Conservation (phyloP, 2,888 invertebrate species). For the Pardosa pseudoannulata region DNA sequence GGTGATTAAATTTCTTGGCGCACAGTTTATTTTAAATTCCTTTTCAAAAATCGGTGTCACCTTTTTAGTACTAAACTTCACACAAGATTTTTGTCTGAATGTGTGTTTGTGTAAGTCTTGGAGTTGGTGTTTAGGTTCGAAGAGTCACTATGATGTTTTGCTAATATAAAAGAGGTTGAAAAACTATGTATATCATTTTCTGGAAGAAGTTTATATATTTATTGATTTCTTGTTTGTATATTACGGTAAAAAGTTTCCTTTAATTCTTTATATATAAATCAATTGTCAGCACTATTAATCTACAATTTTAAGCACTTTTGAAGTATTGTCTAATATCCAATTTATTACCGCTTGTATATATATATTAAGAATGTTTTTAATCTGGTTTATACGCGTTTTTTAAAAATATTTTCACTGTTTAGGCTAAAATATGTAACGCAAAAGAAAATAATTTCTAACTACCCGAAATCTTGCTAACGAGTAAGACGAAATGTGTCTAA, state of each 20-base stretch:
- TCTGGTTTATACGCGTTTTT: too few relatives aligned
- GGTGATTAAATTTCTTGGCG: background rate
- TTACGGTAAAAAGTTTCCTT: too few relatives aligned
- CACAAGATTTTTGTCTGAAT: constrained; percentile 20
- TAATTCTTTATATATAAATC: background rate
- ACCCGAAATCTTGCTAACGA: too few relatives aligned
- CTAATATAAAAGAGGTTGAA: constrained; percentile 32
- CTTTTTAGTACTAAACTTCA: constrained; percentile 23
- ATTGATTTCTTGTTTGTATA: too few relatives aligned
- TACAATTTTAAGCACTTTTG: background rate
- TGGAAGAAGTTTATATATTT: too few relatives aligned
- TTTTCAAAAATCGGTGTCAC: constrained; percentile 14
- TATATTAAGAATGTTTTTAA: too few relatives aligned
- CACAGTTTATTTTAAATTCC: background rate
- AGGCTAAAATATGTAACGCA: too few relatives aligned
- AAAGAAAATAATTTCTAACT: too few relatives aligned
- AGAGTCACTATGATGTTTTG: background rate
- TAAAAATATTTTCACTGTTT: too few relatives aligned
- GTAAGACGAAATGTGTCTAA: too few relatives aligned
- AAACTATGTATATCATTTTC: too few relatives aligned
- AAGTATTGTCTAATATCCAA: background rate
- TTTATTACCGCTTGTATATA: background rate
- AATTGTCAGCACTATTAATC: background rate
- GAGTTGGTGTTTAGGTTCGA: constrained; percentile 53
- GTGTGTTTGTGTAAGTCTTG: constrained; percentile 42